Percentiles rank a stretch among this genome's conserved stretches.
phyloP scores from a whole-genome alignment of 2,797 vertebrate genomes.

The Falco biarmicus region DNA sequence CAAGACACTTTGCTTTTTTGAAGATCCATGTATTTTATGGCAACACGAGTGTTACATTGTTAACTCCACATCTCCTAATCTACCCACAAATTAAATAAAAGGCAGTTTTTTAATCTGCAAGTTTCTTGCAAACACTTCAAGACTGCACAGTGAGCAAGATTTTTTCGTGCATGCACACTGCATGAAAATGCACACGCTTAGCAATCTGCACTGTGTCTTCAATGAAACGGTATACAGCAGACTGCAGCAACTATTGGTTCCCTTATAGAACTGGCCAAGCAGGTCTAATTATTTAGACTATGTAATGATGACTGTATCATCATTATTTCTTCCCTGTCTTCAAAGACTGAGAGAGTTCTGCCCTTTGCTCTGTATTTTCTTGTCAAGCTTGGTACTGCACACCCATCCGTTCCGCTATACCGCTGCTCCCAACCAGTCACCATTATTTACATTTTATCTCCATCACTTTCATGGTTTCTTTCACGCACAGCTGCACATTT shows the following conservation, averaged over 20 bases:
- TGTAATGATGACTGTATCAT: not conserved
- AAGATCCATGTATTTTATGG: not conserved
- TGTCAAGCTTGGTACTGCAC: not conserved
- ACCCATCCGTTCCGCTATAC: not conserved
- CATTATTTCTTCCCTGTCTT: not conserved
- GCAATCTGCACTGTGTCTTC: not conserved
- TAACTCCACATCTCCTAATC: not conserved
- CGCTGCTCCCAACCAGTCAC: not conserved
- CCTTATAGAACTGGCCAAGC: not conserved
- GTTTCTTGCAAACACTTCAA: not conserved
- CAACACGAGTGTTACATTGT: not conserved
- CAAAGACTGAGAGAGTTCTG: not conserved
- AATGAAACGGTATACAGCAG: not conserved
- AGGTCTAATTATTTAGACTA: not conserved
- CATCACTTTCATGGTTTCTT: conserved; percentile 9
- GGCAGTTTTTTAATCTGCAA: not conserved
- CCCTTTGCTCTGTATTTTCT: not conserved
- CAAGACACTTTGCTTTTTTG: not conserved
- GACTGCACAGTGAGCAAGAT: not conserved
- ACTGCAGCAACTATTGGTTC: not conserved
- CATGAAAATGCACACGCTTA: not conserved
- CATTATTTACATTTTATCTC: conserved; percentile 17
- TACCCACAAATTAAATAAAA: not conserved
- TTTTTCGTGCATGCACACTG: not conserved
- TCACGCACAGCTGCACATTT: not conserved